These are phyloP conservation scores for Pygmarrhopalites habei DNA, from an alignment of 1,140 invertebrate genomes.

Conservation along the genomic window DNA sequence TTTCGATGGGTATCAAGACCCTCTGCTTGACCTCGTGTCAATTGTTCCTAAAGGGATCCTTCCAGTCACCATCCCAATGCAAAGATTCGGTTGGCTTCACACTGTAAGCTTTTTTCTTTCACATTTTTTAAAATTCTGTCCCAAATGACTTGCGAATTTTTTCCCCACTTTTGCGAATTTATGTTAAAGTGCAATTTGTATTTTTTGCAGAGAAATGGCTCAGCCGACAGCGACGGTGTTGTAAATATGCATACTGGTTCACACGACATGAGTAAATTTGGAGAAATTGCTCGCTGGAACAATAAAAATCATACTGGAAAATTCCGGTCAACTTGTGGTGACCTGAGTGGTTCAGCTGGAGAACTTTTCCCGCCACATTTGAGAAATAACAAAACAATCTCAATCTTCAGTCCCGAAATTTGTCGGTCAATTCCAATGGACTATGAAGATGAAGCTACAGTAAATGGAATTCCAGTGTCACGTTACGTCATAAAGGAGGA, in stretches of 20 bases:
- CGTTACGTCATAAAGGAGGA: conserved; percentile 53
- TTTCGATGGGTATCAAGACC: conserved; percentile 68
- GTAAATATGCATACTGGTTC: conserved; percentile 66
- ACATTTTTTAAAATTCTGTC: too few relatives aligned
- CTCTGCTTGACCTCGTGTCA: conserved; percentile 57
- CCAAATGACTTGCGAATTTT: too few relatives aligned
- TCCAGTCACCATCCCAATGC: conserved; percentile 53
- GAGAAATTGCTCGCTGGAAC: conserved; percentile 62
- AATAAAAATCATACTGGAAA: conserved; percentile 52
- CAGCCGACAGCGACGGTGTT: conserved; percentile 61
- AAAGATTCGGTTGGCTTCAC: conserved; percentile 74
- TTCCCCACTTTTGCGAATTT: too few relatives aligned
- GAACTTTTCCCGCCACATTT: conserved; percentile 68
- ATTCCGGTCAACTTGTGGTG: conserved; percentile 56
- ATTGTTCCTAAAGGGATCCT: conserved; percentile 49
- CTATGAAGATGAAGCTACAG: conserved; percentile 48
- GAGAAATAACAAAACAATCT: conserved; percentile 41
- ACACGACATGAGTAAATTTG: conserved; percentile 55
- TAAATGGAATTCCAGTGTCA: conserved; percentile 52
- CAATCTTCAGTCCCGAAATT: conserved; percentile 42
- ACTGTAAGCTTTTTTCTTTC: conserved; percentile 48
- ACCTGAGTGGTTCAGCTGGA: conserved; percentile 61
- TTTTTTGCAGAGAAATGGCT: conserved; percentile 62
- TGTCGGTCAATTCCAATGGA: conserved; percentile 48
- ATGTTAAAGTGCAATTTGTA: too few relatives aligned